Conservation (phyloP, 2,113 vertebrate genomes). For the Cyphomyrus discorhynchus region DNA sequence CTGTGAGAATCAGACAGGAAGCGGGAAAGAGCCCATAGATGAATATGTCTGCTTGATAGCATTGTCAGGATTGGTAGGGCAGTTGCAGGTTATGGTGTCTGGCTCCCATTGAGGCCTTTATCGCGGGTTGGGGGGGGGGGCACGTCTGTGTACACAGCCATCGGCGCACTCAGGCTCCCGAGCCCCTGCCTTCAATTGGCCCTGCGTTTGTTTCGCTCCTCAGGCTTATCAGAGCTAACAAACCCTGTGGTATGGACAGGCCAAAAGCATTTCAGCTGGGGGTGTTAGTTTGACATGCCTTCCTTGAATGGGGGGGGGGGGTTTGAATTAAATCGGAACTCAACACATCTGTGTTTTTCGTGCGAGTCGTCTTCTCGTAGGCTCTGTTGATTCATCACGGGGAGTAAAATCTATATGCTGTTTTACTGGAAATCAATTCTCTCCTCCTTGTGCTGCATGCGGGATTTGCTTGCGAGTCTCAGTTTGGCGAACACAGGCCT, state of each 20-base stretch:
- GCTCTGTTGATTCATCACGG: slow-evolving; percentile 46
- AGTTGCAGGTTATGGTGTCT: not conserved
- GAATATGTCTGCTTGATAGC: slow-evolving; percentile 4
- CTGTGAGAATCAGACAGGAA: slow-evolving; percentile 4
- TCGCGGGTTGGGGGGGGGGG: slow-evolving; percentile 21
- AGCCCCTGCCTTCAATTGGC: not conserved
- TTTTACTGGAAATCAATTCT: slow-evolving; percentile 62
- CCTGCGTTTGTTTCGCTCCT: not conserved
- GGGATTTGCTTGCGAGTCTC: slow-evolving; percentile 45
- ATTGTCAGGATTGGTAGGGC: not conserved
- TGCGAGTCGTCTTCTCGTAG: slow-evolving; percentile 39
- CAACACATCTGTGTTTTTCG: slow-evolving; percentile 45
- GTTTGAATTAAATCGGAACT: not conserved
- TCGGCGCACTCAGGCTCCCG: slow-evolving; percentile 23
- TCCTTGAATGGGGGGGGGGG: slow-evolving; percentile 16
- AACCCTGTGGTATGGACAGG: slow-evolving; percentile 19
- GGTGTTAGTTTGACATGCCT: not conserved
- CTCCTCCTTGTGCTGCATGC: slow-evolving; percentile 43
- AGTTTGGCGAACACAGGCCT: slow-evolving; percentile 55
- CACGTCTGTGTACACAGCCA: slow-evolving; percentile 47
- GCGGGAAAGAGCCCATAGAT: not conserved
- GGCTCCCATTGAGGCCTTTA: slow-evolving; percentile 7
- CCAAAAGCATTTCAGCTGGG: not conserved
- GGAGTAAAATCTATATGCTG: slow-evolving; percentile 44
- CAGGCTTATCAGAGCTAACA: slow-evolving; percentile 27